Evolutionary conservation across 2,797 vertebrate species (phyloP).

Genomic region (Artibeus jamaicensis): DNA sequence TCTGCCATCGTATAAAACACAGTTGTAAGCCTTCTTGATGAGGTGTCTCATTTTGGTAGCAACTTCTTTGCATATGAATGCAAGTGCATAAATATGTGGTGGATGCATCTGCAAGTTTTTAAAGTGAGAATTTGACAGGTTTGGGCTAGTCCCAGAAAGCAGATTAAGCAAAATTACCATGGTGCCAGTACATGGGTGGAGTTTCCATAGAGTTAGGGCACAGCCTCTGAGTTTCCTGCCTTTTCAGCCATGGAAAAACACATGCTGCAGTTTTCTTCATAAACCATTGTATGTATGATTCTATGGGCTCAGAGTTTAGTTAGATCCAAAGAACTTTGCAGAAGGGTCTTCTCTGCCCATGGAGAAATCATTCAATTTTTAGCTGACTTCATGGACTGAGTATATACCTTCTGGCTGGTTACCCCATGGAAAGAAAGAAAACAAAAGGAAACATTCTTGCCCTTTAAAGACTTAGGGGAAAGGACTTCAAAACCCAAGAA

Average conservation of each 20-base stretch:
- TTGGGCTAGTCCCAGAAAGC: conserved; percentile 61
- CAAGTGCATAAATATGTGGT: conserved; percentile 7
- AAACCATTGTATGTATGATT: conserved; percentile 45
- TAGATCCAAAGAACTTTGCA: not conserved
- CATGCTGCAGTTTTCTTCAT: conserved; percentile 24
- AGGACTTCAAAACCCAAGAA: not conserved
- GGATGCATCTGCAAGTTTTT: conserved; percentile 52
- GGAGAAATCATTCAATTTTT: not conserved
- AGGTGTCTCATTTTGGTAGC: not conserved
- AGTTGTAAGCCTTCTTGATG: not conserved
- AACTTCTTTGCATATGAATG: conserved; percentile 53
- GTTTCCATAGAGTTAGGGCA: conserved; percentile 34
- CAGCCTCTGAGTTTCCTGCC: conserved; percentile 42
- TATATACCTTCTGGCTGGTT: not conserved
- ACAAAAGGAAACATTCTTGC: not conserved
- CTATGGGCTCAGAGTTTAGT: not conserved
- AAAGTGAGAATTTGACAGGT: conserved; percentile 64
- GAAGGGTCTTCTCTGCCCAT: not conserved
- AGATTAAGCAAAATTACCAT: conserved; percentile 52
- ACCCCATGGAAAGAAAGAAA: not conserved
- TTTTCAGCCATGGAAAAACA: conserved; percentile 38
- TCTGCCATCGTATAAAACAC: not conserved
- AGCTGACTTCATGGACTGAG: not conserved
- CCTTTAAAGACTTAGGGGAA: not conserved
- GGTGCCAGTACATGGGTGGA: conserved; percentile 50